phyloP scores from a whole-genome alignment of 2,888 invertebrate species.

The Petrolisthes manimaculis region DNA sequence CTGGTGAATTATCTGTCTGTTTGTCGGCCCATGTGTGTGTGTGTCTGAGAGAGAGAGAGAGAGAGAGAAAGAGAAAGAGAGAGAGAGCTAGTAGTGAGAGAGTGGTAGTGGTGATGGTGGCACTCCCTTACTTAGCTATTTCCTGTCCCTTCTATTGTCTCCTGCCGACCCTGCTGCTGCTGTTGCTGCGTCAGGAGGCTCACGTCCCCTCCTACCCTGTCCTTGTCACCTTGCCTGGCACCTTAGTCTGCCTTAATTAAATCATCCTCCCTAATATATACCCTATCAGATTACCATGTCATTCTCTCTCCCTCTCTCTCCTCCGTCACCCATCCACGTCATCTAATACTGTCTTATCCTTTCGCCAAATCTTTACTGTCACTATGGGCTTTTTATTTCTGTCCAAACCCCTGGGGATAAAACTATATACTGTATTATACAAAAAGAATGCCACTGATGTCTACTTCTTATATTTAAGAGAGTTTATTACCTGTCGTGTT shows the following conservation, averaged over 20 bases:
- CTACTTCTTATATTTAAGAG: neutral
- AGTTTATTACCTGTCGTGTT: too few species aligned
- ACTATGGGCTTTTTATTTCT: neutral
- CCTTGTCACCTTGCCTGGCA: neutral
- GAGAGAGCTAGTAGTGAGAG: neutral
- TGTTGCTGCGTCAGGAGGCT: neutral
- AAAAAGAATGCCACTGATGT: neutral
- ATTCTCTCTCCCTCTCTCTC: neutral
- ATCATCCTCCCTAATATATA: neutral
- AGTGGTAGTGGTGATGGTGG: neutral
- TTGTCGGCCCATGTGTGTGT: neutral
- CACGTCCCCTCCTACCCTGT: neutral
- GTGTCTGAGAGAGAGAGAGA: neutral
- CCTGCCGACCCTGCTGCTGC: neutral
- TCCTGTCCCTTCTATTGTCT: neutral
- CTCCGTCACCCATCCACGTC: neutral
- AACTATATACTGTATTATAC: too few species aligned
- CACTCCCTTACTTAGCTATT: neutral
- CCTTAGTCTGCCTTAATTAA: neutral
- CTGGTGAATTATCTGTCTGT: neutral
- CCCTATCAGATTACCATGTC: neutral
- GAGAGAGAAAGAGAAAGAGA: neutral
- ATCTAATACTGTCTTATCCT: neutral
- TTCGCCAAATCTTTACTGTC: neutral
- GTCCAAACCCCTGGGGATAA: neutral